phyloP scores from a whole-genome alignment of 2,113 vertebrate species.

The Gadus macrocephalus region DNA sequence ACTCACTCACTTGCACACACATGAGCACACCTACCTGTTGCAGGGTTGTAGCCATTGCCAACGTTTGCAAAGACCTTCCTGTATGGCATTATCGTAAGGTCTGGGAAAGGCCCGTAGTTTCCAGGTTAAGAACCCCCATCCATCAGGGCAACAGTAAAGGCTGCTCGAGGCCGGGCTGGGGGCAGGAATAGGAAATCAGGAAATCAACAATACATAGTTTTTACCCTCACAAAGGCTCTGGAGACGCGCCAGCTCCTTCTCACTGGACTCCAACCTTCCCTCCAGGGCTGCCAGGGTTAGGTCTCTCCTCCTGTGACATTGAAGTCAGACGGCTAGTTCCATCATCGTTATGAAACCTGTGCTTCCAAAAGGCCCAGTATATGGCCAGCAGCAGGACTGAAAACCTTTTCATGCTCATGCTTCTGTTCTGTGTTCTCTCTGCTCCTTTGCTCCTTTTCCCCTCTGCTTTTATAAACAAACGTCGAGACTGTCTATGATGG shows the following conservation, averaged over 20 bases:
- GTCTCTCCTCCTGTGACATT: slow-evolving; percentile 14
- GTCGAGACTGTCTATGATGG: too few relatives aligned
- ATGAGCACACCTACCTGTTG: slow-evolving; percentile 31
- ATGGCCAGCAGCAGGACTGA: slow-evolving; percentile 14
- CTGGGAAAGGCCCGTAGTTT: slow-evolving; percentile 43
- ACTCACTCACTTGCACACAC: background rate
- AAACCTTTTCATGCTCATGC: slow-evolving; percentile 25
- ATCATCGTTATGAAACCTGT: slow-evolving; percentile 22
- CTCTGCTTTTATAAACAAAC: background rate
- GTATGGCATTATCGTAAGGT: slow-evolving; percentile 32
- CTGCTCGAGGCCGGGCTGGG: slow-evolving; percentile 32
- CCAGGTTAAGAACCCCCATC: slow-evolving; percentile 26
- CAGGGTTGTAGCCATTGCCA: slow-evolving; percentile 49
- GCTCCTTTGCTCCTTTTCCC: background rate
- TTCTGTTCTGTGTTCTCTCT: background rate
- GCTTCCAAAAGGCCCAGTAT: slow-evolving; percentile 3
- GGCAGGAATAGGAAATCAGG: background rate
- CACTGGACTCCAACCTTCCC: slow-evolving; percentile 8
- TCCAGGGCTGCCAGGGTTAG: slow-evolving; percentile 25
- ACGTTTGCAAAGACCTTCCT: slow-evolving; percentile 52
- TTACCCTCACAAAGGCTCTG: slow-evolving; percentile 30
- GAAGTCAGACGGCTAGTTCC: slow-evolving; percentile 12
- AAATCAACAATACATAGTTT: background rate
- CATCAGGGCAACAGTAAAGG: slow-evolving; percentile 53
- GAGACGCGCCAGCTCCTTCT: slow-evolving; percentile 31